Evolutionary conservation across 2,888 invertebrate species (phyloP), one percentile per base, ranked within the genome.

Genomic region (Sisyra nigra): DNA sequence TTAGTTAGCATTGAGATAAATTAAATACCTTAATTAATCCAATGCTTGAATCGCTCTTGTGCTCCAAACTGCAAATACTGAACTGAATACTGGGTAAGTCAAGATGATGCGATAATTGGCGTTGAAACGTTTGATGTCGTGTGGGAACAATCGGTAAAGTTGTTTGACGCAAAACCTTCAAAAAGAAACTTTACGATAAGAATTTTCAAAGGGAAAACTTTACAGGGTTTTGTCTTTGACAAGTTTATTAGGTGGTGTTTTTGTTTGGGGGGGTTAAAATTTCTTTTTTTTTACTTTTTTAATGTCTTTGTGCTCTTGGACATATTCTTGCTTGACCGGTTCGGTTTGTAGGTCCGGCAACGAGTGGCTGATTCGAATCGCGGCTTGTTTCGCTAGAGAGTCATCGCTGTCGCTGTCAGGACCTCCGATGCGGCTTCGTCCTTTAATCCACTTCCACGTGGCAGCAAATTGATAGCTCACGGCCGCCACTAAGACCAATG

Each of bases 141-240:
- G 80, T 82, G 5, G 85, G 83, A 4, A 85, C 84, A 40, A 82
- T 82, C 2, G 86, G 86, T 19, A 86, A 62, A 2, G 86, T 86
- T 1, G 84, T 83, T 64, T 86, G 86, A 7, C 85, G 72, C 11
- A 83, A 64, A n/a, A 83, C 80, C 76, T 82, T 58, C 42, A 54
- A 50, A 44, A 32, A 35, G 17, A 43, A 42, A 24, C 24, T 7
- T n/a, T 2, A 39, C 18, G 13, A 29, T 29, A 7, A 11, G 3
- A 15, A 24, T 33, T 42, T 40, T n/a, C 39, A 40, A 37, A 44
- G 5, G 9, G 24, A 15, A 6, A n/a, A n/a, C n/a, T n/a, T n/a
- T n/a, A n/a, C n/a, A n/a, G n/a, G n/a, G n/a, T n/a, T n/a, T n/a
- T n/a, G n/a, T n/a, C n/a, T n/a, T n/a, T n/a, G n/a, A n/a, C n/a